Percentiles rank a stretch among this genome's conserved stretches.
These are phyloP conservation scores for Argentina silus DNA, from an alignment of 2,797 vertebrate genomes.

Conservation along the genomic window DNA sequence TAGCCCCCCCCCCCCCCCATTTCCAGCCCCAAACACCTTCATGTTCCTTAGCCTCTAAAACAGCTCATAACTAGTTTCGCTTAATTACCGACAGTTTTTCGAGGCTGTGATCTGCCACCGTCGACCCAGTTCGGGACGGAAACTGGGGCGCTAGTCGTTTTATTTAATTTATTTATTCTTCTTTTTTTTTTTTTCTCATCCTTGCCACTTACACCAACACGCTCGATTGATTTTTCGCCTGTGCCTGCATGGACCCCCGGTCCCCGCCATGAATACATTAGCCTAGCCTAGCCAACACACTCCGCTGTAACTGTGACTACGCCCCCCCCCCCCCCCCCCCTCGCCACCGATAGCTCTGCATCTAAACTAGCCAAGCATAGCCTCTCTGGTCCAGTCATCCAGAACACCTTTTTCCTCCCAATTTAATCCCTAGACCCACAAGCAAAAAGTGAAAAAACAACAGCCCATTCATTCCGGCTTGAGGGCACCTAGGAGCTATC, in stretches of 20 bases:
- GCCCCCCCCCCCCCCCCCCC: too few relatives aligned
- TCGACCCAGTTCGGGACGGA: conserved; percentile 75
- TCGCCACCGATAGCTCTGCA: neutral
- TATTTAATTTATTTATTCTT: too few relatives aligned
- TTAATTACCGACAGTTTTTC: conserved; percentile 75
- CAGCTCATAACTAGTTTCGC: conserved; percentile 66
- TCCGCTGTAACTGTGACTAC: too few relatives aligned
- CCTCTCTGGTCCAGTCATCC: conserved; percentile 5
- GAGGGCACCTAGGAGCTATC: conserved; percentile 26
- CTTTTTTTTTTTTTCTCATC: conserved; percentile 25
- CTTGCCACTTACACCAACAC: conserved; percentile 60
- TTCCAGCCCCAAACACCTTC: conserved; percentile 27
- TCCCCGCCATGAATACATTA: conserved; percentile 60
- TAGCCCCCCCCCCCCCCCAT: neutral
- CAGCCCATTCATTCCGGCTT: conserved; percentile 34
- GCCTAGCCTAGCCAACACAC: conserved; percentile 39
- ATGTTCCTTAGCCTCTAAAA: conserved; percentile 51
- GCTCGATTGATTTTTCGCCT: conserved; percentile 71
- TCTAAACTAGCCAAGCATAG: conserved; percentile 41
- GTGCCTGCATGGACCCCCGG: conserved; percentile 51
- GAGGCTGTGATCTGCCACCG: conserved; percentile 61
- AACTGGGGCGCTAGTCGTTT: conserved; percentile 75
- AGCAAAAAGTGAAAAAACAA: conserved; percentile 39
- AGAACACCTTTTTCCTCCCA: conserved; percentile 35
- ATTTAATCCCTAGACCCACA: conserved; percentile 55